Evolutionary conservation across 2,797 vertebrate species (phyloP), one percentile per base, ranked within the genome.

Genomic region (Lagocephalus sceleratus): DNA sequence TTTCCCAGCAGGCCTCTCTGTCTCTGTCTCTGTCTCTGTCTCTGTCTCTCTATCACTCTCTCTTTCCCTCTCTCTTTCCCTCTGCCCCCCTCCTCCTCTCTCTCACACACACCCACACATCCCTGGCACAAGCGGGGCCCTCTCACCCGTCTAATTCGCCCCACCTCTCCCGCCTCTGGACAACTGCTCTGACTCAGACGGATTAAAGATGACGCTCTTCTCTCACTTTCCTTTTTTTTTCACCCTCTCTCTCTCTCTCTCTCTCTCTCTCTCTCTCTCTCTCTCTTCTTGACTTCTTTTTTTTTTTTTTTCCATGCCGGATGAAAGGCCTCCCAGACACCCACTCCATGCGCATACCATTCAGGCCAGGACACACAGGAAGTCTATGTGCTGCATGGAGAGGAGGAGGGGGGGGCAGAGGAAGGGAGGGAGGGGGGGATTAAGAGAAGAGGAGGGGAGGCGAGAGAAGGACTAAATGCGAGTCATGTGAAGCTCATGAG

Each of bases 361-460:
- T 89, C 88, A 86, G 87, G 85, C 87, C 88, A 83, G 88, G 84
- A 89, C 88, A 92, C 89, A 92, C 91, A 91, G 87, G 86, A 90
- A 85, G 88, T 89, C 86, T 90, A 89, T 92, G 88, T 90, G 84
- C 85, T 83, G 78, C 32, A 5, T 42, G 15, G 68, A 73, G 72
- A 64, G 62, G 42, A 71, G 63, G 47, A 44, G 6, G 44, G 51
- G 25, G 38, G 58, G 48, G 47, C 16, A 3, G 8, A 25, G 4
- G n/a, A 21, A 16, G 22, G 26, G 23, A 46, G 47, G 52, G 42
- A 51, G 46, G 43, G 60, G 44, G 62, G 60, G 43, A 43, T n/a
- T n/a, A 42, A 10, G 23, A 17, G 46, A 11, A n/a, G 26, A 17
- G 25, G 35, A 26, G 46, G 45, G 52, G 43, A 51, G 46, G 59